Evolutionary conservation across 2,888 invertebrate genomes (phyloP), one percentile per base, ranked within the genome.

Genomic region (Ormyrus nitidulus): DNA sequence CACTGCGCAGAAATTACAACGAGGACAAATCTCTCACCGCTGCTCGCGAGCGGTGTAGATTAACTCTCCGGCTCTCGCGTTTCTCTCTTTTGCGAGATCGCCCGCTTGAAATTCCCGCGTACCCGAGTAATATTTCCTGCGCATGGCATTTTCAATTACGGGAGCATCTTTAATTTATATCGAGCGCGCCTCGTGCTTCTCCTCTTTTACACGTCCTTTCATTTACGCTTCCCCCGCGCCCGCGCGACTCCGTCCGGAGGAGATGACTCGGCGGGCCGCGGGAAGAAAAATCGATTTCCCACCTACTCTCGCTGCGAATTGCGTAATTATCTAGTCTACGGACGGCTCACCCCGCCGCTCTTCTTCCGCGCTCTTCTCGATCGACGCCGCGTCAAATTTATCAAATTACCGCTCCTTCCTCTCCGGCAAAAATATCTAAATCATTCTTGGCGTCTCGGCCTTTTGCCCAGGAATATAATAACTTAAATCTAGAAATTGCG

Each of bases 331-430:
- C 69, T 56, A 48, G 46, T 5, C n/a, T 11, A 72, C 72, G 72
- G 11, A 44, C 62, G 62, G 72, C 62, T 72, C 62, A 62, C 53
- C 72, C 49, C 13, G 72, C 62, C 10, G 65, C 56, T 64, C 56
- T 65, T 58, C 56, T 48, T 34, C 49, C 13, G 65, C 56, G 68
- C 75, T 59, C 46, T 10, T 46, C 68, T 11, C 76, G 53, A 53
- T 68, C 68, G 44, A 61, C 68, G 53, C 68, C 46, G 54, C 76
- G 68, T 77, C 64, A 64, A 77, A 77, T 77, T 77, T 77, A 77
- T 70, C 70, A 64, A 70, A 77, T 70, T 77, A 64, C 69, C 34
- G 58, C 70, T 13, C n/a, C n/a, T 53, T 44, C 61, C 65, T 58
- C 56, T 9, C 6, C 74, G 46, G 61, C 68, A 76, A 69, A 68